Conservation (phyloP, 2,113 vertebrate species). For the Oreocharis arfaki region DNA sequence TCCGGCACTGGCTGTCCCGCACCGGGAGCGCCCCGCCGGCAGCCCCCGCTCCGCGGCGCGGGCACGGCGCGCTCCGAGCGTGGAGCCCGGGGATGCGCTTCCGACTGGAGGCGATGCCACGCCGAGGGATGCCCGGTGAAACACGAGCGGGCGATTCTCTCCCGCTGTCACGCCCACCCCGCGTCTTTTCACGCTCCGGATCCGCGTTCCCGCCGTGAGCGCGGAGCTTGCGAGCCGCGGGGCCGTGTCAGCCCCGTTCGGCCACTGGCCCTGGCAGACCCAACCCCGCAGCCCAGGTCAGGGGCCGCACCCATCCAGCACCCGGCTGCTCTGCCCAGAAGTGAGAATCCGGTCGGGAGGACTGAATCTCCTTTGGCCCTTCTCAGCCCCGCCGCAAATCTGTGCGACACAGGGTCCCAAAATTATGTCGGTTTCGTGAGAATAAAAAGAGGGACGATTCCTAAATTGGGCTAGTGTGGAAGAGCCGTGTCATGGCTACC, state of each 20-base stretch:
- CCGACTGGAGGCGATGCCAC: not conserved
- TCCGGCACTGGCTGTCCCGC: not conserved
- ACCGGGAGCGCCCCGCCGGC: not conserved
- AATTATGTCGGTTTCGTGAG: not conserved
- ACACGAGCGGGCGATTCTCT: not conserved
- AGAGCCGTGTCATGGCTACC: not conserved
- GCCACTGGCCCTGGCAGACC: not conserved
- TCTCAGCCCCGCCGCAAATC: not conserved
- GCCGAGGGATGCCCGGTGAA: not conserved
- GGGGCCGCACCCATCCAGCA: not conserved
- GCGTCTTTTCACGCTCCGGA: not conserved
- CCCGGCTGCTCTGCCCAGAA: not conserved
- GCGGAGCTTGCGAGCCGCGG: not conserved
- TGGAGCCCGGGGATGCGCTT: not conserved
- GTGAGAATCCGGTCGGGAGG: not conserved
- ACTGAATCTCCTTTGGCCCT: not conserved
- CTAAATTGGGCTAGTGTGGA: not conserved
- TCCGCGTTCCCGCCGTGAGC: not conserved
- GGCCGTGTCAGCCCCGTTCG: rapidly evolving
- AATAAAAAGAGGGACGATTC: not conserved
- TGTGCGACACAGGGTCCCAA: not conserved
- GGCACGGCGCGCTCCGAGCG: not conserved
- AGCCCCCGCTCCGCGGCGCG: not conserved
- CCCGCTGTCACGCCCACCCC: not conserved
- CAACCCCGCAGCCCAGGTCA: not conserved